These are phyloP conservation scores for Clarias macrocephalus DNA, from an alignment of 2,113 vertebrate species.

Conservation along the genomic window DNA sequence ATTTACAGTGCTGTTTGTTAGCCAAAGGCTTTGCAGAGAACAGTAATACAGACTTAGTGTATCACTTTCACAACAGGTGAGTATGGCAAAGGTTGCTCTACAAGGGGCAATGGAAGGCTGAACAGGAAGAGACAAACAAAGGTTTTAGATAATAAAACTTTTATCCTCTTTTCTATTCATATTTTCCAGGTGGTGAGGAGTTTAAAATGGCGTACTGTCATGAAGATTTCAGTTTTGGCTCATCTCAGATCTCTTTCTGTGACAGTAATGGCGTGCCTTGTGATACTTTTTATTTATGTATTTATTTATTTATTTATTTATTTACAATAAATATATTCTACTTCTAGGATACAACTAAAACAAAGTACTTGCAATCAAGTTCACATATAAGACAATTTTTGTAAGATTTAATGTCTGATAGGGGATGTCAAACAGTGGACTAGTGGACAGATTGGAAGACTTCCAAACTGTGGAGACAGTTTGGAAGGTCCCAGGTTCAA, in stretches of 20 bases:
- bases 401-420: not conserved
- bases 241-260: not conserved
- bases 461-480: too few relatives aligned
- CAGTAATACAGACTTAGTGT: constrained; percentile 78
- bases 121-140: constrained; percentile 57
- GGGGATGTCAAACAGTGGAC: too few relatives aligned
- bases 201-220: constrained; percentile 30
- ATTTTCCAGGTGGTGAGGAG: constrained; percentile 53
- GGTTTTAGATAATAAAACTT: constrained; percentile 11
- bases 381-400: not conserved
- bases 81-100: constrained; percentile 66
- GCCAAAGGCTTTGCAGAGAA: constrained; percentile 75
- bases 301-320: not conserved
- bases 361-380: not conserved
- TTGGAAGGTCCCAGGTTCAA: too few relatives aligned
- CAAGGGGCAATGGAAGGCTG: constrained; percentile 39
- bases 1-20: constrained; percentile 80
- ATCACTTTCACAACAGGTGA: constrained; percentile 78
- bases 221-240: constrained; percentile 31
- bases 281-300: not conserved
- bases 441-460: too few relatives aligned
- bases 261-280: not conserved
- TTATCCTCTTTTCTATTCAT: constrained; percentile 57
- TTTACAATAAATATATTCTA: not conserved
- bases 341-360: not conserved